A percentile compares a stretch with the other conserved stretches of the same genome.
Conservation (phyloP, 2,888 invertebrate genomes). For the Nomada fabriciana region DNA sequence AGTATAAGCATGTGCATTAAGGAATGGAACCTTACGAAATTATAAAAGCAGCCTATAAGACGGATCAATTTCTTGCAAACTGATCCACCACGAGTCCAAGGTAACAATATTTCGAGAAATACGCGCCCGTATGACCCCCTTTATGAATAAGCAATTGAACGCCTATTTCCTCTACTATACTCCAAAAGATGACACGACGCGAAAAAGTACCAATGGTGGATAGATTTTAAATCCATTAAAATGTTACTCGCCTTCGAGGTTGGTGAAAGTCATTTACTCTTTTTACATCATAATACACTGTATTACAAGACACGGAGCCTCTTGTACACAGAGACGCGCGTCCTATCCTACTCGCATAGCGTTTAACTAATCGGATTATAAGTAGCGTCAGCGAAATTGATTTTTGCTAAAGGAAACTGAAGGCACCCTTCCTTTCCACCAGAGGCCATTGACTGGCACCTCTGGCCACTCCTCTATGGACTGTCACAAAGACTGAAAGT, state of each 20-base stretch:
- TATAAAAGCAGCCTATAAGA: too few relatives aligned
- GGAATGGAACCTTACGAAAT: too few relatives aligned
- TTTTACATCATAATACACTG: slow-evolving; percentile 38
- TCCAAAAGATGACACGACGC: slow-evolving; percentile 22
- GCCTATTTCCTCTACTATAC: slow-evolving; percentile 24
- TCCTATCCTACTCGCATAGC: slow-evolving; percentile 17
- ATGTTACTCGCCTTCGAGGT: neutral
- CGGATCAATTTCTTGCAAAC: too few relatives aligned
- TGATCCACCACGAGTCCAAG: too few relatives aligned
- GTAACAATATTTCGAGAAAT: slow-evolving; percentile 20
- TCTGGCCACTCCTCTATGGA: slow-evolving; percentile 34
- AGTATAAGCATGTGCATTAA: too few relatives aligned
- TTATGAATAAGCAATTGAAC: slow-evolving; percentile 37
- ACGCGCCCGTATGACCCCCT: neutral
- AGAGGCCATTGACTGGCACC: slow-evolving; percentile 52
- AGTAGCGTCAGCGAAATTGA: slow-evolving; percentile 67
- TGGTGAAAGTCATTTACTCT: neutral
- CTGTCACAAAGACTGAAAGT: slow-evolving; percentile 52
- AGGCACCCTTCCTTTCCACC: slow-evolving; percentile 41
- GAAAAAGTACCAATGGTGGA: slow-evolving; percentile 27
- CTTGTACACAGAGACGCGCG: neutral
- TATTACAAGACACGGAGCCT: slow-evolving; percentile 31
- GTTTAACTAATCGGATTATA: slow-evolving; percentile 69
- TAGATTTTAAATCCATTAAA: slow-evolving; percentile 53
- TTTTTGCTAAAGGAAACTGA: slow-evolving; percentile 65